A percentile compares a stretch with the other conserved stretches of the same genome.
Conservation (phyloP, 2,113 vertebrate genomes). For the Dromiciops gliroides region DNA sequence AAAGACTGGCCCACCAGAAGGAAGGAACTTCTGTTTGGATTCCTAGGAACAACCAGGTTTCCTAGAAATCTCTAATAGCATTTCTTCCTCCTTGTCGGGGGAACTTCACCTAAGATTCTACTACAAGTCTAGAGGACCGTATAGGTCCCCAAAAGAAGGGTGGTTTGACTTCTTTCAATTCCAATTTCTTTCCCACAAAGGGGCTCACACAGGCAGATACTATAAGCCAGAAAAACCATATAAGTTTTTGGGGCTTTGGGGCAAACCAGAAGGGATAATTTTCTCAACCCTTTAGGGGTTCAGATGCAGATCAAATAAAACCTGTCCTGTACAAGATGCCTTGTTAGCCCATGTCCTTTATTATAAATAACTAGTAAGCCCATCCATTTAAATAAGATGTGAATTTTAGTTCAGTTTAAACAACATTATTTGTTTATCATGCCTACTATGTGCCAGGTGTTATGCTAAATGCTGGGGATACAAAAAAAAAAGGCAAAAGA, state of each 20-base stretch:
- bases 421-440: neutral
- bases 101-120: neutral
- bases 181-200: neutral
- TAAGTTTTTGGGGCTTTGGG: neutral
- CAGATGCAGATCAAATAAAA: neutral
- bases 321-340: neutral
- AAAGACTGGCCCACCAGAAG: neutral
- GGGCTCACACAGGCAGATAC: neutral
- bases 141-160: neutral
- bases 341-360: neutral
- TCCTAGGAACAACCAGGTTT: neutral
- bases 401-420: neutral
- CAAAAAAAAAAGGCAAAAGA: neutral
- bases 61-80: neutral
- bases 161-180: neutral
- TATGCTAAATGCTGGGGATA: neutral
- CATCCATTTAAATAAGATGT: neutral
- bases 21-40: neutral
- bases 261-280: neutral
- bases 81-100: neutral
- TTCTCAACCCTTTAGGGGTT: neutral
- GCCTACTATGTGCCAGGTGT: neutral
- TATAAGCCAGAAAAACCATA: neutral
- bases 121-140: neutral
- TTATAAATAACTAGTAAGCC: neutral